These are phyloP conservation scores for Lacerta bilineata DNA, from an alignment of 2,797 vertebrate species.

Conservation along the genomic window DNA sequence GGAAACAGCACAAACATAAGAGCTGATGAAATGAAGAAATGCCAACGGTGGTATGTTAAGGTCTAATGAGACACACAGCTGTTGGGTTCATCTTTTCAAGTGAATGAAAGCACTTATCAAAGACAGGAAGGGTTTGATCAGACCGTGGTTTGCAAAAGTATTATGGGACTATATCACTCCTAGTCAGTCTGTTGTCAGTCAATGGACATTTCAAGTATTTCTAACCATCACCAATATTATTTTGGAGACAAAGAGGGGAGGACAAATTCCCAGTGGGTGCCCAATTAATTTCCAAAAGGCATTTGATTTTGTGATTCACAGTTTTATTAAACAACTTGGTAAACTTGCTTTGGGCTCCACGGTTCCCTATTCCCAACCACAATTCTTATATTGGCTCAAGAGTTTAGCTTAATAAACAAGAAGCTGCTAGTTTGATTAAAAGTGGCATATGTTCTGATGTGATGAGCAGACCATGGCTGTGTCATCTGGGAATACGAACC, in stretches of 20 bases:
- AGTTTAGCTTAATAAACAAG: slow-evolving; percentile 56
- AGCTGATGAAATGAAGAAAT: background rate
- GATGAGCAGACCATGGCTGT: slow-evolving; percentile 3
- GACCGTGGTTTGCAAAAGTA: slow-evolving; percentile 5
- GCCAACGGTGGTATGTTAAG: slow-evolving; percentile 13
- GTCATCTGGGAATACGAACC: slow-evolving; percentile 52
- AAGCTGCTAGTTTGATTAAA: slow-evolving; percentile 63
- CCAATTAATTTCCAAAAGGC: background rate
- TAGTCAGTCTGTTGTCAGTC: background rate
- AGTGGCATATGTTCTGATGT: slow-evolving; percentile 49
- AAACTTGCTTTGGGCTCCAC: slow-evolving; percentile 13
- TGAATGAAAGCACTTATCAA: slow-evolving; percentile 18
- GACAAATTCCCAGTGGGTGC: background rate
- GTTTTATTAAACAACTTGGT: slow-evolving; percentile 15
- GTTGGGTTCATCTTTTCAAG: background rate
- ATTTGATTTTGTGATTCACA: background rate
- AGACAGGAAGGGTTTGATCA: background rate
- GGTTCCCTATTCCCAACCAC: background rate
- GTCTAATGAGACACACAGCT: slow-evolving; percentile 24
- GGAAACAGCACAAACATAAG: slow-evolving; percentile 33
- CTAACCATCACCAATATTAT: background rate
- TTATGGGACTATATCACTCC: background rate
- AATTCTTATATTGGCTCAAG: slow-evolving; percentile 32
- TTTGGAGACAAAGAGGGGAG: slow-evolving; percentile 16
- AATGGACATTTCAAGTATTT: background rate